These are phyloP conservation scores for Drosophila kuntzei DNA, from an alignment of 2,888 invertebrate species.

Conservation along the genomic window DNA sequence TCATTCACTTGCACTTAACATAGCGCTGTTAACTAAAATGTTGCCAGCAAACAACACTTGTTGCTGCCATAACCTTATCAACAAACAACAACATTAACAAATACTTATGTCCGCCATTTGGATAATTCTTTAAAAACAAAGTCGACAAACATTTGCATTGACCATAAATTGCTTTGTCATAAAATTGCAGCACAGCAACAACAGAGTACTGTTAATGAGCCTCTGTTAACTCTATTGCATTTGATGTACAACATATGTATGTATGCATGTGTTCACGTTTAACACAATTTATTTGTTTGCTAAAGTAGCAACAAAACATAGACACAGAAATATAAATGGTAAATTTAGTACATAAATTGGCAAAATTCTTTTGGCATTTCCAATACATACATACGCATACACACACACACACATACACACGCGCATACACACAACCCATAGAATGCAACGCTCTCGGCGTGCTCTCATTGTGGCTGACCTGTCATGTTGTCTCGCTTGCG, in stretches of 20 bases:
- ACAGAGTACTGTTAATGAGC: conserved; percentile 22
- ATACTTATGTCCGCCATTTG: conserved; percentile 1
- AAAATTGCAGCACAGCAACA: conserved; percentile 7
- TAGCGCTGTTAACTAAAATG: conserved; percentile 41
- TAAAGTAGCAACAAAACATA: conserved; percentile 1
- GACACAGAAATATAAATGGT: conserved; percentile 4
- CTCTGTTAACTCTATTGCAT: conserved; percentile 2
- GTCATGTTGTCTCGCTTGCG: conserved; percentile 66
- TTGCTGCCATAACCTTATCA: conserved; percentile 33
- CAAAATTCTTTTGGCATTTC: conserved; percentile 24
- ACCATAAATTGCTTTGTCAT: not conserved
- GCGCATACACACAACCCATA: conserved; percentile 22
- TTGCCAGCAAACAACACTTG: conserved; percentile 31
- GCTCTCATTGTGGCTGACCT: conserved; percentile 28
- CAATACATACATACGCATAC: conserved; percentile 14
- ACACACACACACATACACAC: conserved; percentile 12
- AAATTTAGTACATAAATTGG: conserved; percentile 24
- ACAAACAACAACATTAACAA: conserved; percentile 10
- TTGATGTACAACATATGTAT: not conserved
- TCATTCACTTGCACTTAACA: conserved; percentile 46
- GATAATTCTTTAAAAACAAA: conserved; percentile 2
- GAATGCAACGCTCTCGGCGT: conserved; percentile 32
- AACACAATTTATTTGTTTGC: conserved; percentile 18
- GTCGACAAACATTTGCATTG: not conserved
- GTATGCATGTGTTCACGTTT: conserved; percentile 17